Percentiles rank a stretch among this genome's conserved stretches.
These are phyloP conservation scores for Alosa sapidissima DNA, from an alignment of 2,797 vertebrate genomes.

Conservation along the genomic window DNA sequence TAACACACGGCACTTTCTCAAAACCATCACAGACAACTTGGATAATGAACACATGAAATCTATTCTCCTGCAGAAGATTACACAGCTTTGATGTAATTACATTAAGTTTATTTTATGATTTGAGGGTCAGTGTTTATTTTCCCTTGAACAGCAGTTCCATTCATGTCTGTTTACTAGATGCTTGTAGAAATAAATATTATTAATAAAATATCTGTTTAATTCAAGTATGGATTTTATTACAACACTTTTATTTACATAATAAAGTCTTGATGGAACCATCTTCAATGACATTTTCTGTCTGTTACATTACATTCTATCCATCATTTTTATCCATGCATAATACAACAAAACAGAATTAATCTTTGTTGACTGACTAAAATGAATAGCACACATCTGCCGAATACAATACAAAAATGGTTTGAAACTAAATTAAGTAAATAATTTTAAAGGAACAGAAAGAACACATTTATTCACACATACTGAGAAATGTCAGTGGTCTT, in stretches of 20 bases:
- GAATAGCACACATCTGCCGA: no score
- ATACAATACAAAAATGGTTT: not conserved
- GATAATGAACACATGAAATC: constrained; percentile 76
- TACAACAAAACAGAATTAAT: not conserved
- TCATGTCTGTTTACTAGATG: not conserved
- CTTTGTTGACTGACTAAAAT: not conserved
- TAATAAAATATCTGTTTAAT: not conserved
- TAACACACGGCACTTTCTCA: constrained; percentile 86
- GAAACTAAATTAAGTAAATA: not conserved
- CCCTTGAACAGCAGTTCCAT: not conserved
- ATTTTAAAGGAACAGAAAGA: not conserved
- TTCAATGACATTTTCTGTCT: not conserved
- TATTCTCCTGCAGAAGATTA: constrained; percentile 89
- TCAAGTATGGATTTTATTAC: not conserved
- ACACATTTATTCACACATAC: not conserved
- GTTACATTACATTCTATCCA: not conserved
- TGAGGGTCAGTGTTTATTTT: not conserved
- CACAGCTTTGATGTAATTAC: constrained; percentile 62
- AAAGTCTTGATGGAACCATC: not conserved
- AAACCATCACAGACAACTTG: constrained; percentile 79
- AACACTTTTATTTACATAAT: not conserved
- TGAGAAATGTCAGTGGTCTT: not conserved
- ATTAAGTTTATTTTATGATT: not conserved
- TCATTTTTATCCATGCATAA: no score
- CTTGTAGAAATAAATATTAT: not conserved